Conservation (phyloP, 2,797 vertebrate species). For the Zalophus californianus region DNA sequence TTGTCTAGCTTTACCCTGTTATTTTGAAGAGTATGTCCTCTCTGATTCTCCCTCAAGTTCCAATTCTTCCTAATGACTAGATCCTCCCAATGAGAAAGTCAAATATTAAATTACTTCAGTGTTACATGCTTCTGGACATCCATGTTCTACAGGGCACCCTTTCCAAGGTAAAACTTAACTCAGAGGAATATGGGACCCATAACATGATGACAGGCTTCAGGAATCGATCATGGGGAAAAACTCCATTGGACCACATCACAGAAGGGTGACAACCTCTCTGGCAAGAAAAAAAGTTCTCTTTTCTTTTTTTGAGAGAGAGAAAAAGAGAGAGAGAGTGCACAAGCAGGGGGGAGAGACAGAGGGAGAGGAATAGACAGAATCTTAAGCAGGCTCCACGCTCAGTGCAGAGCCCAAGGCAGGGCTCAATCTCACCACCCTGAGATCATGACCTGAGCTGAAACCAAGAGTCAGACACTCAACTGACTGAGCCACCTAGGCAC, state of each 20-base stretch:
- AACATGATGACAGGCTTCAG: neutral
- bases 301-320: neutral
- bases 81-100: neutral
- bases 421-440: neutral
- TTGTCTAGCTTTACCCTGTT: neutral
- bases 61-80: neutral
- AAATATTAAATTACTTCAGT: neutral
- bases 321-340: too few species aligned
- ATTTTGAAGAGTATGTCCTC: neutral
- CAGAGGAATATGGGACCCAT: neutral
- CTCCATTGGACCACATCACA: neutral
- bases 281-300: neutral
- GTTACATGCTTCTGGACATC: neutral
- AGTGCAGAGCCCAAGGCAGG: neutral
- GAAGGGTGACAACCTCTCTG: neutral
- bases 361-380: neutral
- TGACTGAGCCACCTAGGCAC: neutral
- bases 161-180: neutral
- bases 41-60: neutral
- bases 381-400: neutral
- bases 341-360: neutral
- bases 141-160: neutral
- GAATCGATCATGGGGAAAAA: neutral
- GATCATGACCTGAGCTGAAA: neutral
- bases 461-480: neutral